Conservation (phyloP, 2,888 invertebrate genomes). For the Anagyrus pseudococci region DNA sequence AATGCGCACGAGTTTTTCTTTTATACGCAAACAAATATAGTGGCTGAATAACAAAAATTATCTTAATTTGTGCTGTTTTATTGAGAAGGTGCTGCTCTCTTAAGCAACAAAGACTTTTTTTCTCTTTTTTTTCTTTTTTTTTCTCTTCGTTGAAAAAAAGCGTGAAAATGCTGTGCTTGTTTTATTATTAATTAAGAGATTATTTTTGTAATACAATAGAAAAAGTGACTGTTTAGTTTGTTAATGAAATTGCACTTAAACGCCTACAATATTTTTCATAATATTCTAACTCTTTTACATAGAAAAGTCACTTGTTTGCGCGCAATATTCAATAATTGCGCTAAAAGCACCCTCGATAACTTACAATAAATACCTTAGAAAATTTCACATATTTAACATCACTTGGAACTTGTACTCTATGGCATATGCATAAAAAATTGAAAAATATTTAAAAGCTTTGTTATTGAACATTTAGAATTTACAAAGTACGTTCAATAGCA, state of each 20-base stretch:
- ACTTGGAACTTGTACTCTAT: slow-evolving; percentile 37
- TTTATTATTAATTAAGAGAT: background rate
- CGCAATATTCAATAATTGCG: slow-evolving; percentile 11
- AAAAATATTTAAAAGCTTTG: slow-evolving; percentile 28
- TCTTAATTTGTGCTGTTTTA: too few relatives aligned
- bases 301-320: slow-evolving; percentile 36
- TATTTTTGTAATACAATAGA: slow-evolving; percentile 24
- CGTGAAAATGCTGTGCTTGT: background rate
- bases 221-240: slow-evolving; percentile 30
- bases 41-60: too few relatives aligned
- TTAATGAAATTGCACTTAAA: slow-evolving; percentile 27
- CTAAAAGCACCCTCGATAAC: slow-evolving; percentile 35
- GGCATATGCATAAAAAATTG: slow-evolving; percentile 30
- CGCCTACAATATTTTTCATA: slow-evolving; percentile 25
- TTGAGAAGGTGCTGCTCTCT: too few relatives aligned
- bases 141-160: too few relatives aligned
- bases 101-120: too few relatives aligned
- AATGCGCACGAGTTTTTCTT: too few relatives aligned
- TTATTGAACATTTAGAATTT: slow-evolving; percentile 24
- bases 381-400: slow-evolving; percentile 28
- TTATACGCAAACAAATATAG: too few relatives aligned
- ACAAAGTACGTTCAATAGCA: slow-evolving; percentile 17
- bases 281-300: slow-evolving; percentile 34
- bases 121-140: too few relatives aligned
- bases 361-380: slow-evolving; percentile 36